Conservation (phyloP, 2,113 vertebrate species). For the Sorex fumeus region DNA sequence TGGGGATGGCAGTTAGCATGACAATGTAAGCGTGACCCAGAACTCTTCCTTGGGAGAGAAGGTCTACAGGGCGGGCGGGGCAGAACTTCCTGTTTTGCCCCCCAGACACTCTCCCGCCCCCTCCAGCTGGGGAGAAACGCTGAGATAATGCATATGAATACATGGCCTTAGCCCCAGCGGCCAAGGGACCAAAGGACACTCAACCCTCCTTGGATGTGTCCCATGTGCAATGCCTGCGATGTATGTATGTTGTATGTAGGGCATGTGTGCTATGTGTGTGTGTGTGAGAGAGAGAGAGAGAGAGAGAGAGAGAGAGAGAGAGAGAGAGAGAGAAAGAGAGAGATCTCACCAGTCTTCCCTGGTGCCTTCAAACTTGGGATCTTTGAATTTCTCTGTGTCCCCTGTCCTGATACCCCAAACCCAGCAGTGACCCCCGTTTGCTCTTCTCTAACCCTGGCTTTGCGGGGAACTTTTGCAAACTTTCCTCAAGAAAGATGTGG, state of each 20-base stretch:
- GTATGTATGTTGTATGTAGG: neutral
- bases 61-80: neutral
- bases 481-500: constrained; percentile 28
- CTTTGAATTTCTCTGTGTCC: neutral
- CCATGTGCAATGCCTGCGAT: neutral
- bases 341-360: neutral
- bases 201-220: neutral
- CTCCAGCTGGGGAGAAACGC: neutral
- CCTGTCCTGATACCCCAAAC: neutral
- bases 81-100: constrained; percentile 29
- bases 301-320: too few species aligned
- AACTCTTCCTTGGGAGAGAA: neutral
- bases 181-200: neutral
- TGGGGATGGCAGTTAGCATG: neutral
- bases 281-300: too few species aligned
- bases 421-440: neutral
- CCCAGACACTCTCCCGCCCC: neutral
- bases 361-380: neutral
- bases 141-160: constrained; percentile 21
- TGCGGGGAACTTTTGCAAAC: neutral
- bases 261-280: neutral
- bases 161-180: neutral
- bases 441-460: neutral
- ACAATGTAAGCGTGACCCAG: neutral
- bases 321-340: too few species aligned